These are phyloP conservation scores for Puntigrus tetrazona DNA, from an alignment of 2,113 vertebrate species.

Conservation along the genomic window DNA sequence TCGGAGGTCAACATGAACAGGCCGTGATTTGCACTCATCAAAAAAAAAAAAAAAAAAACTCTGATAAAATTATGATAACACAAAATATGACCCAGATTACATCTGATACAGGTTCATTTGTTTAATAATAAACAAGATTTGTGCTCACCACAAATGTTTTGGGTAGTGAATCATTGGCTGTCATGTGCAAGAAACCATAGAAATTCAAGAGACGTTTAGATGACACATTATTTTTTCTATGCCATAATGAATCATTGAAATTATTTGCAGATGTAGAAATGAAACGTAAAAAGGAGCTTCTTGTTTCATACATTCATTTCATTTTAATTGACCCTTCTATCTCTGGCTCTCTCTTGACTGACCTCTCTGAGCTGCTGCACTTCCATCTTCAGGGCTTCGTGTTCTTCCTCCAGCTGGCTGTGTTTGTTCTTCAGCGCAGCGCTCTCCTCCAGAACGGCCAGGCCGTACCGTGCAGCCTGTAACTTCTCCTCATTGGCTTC, in stretches of 20 bases:
- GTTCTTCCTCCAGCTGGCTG: constrained; percentile 79
- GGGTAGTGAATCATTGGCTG: background rate
- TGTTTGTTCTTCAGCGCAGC: constrained; percentile 75
- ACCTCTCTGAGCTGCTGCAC: constrained; percentile 82
- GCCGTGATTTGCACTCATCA: background rate
- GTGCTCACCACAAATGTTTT: background rate
- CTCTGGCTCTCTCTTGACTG: constrained; percentile 9
- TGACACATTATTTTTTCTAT: background rate
- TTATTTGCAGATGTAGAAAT: no score
- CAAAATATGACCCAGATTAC: background rate
- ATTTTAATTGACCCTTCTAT: background rate
- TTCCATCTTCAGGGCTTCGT: constrained; percentile 76
- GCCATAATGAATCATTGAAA: background rate
- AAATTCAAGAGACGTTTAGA: background rate
- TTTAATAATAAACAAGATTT: background rate
- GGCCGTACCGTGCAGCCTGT: constrained; percentile 83
- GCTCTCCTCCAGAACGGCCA: constrained; percentile 84
- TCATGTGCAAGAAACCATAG: background rate
- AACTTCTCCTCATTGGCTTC: constrained; percentile 83
- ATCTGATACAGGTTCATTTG: background rate
- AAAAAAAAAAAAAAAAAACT: background rate
- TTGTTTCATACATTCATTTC: background rate
- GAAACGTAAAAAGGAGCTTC: background rate
- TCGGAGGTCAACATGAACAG: background rate
- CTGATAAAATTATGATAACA: background rate